A percentile compares a stretch with the other conserved stretches of the same genome.
Evolutionary conservation across 2,797 vertebrate genomes (phyloP).

Genomic region (Danio choprae): DNA sequence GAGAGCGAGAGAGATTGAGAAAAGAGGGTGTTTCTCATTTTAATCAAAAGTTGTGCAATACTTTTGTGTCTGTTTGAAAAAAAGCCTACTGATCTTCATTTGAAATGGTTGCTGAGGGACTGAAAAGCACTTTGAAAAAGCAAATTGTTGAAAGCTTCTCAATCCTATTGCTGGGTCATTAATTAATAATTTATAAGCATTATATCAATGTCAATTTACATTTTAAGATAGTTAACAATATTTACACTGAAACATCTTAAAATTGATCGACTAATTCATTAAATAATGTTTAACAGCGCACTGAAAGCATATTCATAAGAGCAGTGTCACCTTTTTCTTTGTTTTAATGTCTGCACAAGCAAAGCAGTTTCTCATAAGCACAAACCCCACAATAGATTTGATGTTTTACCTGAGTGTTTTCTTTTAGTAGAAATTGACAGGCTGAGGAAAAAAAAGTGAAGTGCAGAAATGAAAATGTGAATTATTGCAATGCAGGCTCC

Average conservation of each 20-base stretch:
- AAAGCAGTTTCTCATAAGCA: neutral
- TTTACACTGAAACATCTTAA: neutral
- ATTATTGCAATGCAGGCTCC: neutral
- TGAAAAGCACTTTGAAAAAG: constrained; percentile 11
- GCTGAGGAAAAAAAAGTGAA: neutral
- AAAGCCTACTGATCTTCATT: constrained; percentile 1
- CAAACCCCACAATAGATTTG: neutral
- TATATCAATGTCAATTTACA: neutral
- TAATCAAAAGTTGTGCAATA: constrained; percentile 31
- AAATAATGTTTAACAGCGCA: neutral
- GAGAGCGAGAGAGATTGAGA: constrained; percentile 43
- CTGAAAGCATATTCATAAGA: neutral
- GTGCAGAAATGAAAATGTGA: neutral
- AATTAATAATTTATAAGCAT: neutral
- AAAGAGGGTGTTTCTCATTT: neutral
- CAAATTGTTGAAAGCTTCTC: neutral
- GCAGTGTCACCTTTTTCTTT: neutral
- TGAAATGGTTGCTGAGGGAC: constrained; percentile 1
- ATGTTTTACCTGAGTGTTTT: constrained; percentile 5
- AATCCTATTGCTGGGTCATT: neutral
- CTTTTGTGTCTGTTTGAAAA: neutral
- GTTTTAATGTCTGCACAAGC: neutral
- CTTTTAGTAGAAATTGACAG: neutral
- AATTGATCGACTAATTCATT: neutral
- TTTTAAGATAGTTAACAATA: neutral